Percentiles rank a stretch among this genome's conserved stretches.
These are phyloP conservation scores for Pyrocephalus nanus DNA, from an alignment of 2,797 vertebrate genomes.

Conservation along the genomic window DNA sequence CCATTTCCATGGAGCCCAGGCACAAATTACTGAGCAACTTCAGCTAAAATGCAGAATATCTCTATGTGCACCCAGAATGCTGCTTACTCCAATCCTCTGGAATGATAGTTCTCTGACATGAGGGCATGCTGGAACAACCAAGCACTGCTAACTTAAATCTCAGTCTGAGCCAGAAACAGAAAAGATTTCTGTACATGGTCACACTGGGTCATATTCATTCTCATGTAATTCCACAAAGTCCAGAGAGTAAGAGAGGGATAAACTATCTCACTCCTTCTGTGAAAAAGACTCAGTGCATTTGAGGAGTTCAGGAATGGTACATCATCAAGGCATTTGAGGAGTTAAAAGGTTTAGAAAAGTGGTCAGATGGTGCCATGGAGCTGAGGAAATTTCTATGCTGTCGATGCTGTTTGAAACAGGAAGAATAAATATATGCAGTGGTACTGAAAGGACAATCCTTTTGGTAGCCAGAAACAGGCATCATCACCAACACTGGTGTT, in stretches of 20 bases:
- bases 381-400: rapidly evolving
- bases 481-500: neutral
- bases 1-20: neutral
- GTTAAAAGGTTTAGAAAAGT: neutral
- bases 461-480: neutral
- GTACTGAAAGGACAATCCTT: neutral
- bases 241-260: neutral
- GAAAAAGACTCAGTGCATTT: neutral
- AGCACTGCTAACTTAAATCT: conserved; percentile 46
- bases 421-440: neutral
- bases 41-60: neutral
- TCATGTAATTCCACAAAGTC: neutral
- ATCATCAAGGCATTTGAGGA: neutral
- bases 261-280: conserved; percentile 35
- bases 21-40: conserved; percentile 15
- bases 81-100: conserved; percentile 8
- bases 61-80: neutral
- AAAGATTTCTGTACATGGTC: conserved; percentile 30
- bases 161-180: conserved; percentile 5
- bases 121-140: neutral
- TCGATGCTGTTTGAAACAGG: neutral
- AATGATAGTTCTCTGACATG: conserved; percentile 25
- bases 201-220: conserved; percentile 32
- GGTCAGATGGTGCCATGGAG: neutral
- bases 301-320: neutral